These are phyloP conservation scores for Drosophila neotestacea DNA, from an alignment of 2,888 invertebrate species.

Conservation along the genomic window DNA sequence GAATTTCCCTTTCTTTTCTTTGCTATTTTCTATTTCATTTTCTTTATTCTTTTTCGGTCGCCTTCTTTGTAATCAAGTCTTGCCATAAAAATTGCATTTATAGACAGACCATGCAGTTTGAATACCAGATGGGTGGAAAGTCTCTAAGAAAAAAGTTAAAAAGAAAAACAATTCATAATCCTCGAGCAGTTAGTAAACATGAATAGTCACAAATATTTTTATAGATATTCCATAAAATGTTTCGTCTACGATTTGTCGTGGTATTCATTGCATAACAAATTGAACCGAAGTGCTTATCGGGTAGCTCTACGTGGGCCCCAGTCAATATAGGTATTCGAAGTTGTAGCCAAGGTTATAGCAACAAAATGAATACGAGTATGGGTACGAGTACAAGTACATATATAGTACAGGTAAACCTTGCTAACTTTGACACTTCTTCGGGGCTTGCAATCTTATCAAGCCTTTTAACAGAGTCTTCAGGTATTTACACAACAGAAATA, in stretches of 20 bases:
- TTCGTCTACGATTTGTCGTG: constrained; percentile 7
- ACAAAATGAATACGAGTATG: constrained; percentile 13
- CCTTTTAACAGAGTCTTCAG: constrained; percentile 14
- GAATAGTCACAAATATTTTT: constrained; percentile 15
- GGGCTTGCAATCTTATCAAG: constrained; percentile 65
- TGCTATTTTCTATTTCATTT: constrained; percentile 6
- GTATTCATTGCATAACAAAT: constrained; percentile 57
- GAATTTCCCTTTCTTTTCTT: constrained; percentile 20
- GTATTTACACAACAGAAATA: constrained; percentile 28
- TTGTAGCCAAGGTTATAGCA: constrained; percentile 43
- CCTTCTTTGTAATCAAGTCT: constrained; percentile 50
- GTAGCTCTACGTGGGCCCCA: constrained; percentile 26
- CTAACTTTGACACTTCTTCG: constrained; percentile 46
- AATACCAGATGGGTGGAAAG: constrained; percentile 24
- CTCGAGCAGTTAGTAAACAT: not conserved
- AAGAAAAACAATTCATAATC: constrained; percentile 13
- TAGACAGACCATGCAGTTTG: constrained; percentile 14
- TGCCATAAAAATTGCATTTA: constrained; percentile 57
- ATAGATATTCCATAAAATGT: constrained; percentile 9
- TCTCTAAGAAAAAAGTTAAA: not conserved
- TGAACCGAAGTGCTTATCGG: constrained; percentile 58
- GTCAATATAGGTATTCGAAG: constrained; percentile 35
- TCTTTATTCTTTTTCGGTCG: constrained; percentile 33
- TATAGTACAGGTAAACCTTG: constrained; percentile 22
- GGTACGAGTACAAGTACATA: not conserved